Base-by-base conservation (phyloP, 2,888 invertebrate genomes). In the Apotomis betuletana region DNA sequence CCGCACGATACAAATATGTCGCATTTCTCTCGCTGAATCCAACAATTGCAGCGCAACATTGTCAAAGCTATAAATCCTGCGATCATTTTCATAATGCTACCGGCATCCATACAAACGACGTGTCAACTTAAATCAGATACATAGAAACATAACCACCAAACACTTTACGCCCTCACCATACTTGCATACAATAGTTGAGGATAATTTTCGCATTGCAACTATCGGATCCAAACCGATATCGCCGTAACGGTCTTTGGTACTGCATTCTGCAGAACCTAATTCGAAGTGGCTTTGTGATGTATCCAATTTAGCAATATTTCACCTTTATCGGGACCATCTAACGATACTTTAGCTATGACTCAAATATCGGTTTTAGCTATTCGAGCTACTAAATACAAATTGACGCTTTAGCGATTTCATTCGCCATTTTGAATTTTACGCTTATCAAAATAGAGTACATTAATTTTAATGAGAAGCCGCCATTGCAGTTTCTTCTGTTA, bases 121-220 rank as follows among this genome's bases (percentile, higher is more conserved):
- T 88, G 90, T 88, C 81, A 84, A 84, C 81, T 86, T 87, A 86
- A 89, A 91, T 91, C 90, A 88, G 91, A 91, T 91, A 90, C 90
- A 90, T 90, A 86, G 84, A 88, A 89, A 89, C 89, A 87, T 87
- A 89, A 88, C 88, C 90, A 89, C 86, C 86, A 87, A 85, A 86
- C 85, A 84, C 85, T 88, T 88, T 86, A 90, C 90, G 89, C 90
- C 89, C 88, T 86, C 87, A 85, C 85, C 84, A 82, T 85, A 86
- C 84, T 80, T 79, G 77, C 79, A 78, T 74, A 76, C 76, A 70
- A 73, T 75, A 78, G 79, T 81, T 84, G 85, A 80, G 87, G 89
- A 90, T 91, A 91, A 90, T 91, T 91, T 91, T 92, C 90, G 87
- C 90, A 89, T 89, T 90, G 90, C 88, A 83, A 81, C 87, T 88